Evolutionary conservation across 2,113 vertebrate species (phyloP), one percentile per base, ranked within the genome.

Genomic region (Oxygymnocypris stewartii): DNA sequence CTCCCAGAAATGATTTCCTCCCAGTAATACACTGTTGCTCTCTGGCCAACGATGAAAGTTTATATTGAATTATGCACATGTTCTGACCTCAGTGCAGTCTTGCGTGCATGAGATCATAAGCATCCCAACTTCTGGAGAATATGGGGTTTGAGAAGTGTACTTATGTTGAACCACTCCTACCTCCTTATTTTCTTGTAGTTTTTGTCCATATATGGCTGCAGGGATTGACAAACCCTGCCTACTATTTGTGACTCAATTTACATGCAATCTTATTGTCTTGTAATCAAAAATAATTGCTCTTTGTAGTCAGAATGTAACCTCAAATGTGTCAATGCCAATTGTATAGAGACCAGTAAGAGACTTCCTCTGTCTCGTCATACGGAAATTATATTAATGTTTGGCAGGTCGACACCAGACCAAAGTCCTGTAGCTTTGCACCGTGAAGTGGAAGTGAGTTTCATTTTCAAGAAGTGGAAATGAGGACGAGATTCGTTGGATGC

Each of bases 341-440:
- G 35, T 42, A n/a, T 16, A 25, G 11, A 13, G 31, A 35, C 3
- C 51, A 6, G 78, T 14, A 6, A 59, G 31, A 31, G 31, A 78
- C 76, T 78, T 79, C 77, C 77, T 54, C 51, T 8, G 47, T 49
- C 57, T 80, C 1, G 5, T 42, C 57, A 42, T 10, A 16, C 12
- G 23, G 57, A 80, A 80, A 28, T n/a, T 4, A 25, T 61, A 16
- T 25, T 44, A 80, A 80, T 80, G 37, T 63, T 82, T 67, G 40
- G 44, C 78, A 61, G 35, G 23, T 16, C 42, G 1, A 25, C 0
- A 18, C 11, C 44, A 23, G 44, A 51, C 16, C 42, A 82, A 82
- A 69, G 63, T 71, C 59, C 37, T 44, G 3, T 40, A 20, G 59
- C 25, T 18, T 11, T 69, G 1, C 12, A 16, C 44, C 13, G n/a